These are phyloP conservation scores for Cylas formicarius DNA, from an alignment of 1,140 invertebrate genomes.

Conservation along the genomic window DNA sequence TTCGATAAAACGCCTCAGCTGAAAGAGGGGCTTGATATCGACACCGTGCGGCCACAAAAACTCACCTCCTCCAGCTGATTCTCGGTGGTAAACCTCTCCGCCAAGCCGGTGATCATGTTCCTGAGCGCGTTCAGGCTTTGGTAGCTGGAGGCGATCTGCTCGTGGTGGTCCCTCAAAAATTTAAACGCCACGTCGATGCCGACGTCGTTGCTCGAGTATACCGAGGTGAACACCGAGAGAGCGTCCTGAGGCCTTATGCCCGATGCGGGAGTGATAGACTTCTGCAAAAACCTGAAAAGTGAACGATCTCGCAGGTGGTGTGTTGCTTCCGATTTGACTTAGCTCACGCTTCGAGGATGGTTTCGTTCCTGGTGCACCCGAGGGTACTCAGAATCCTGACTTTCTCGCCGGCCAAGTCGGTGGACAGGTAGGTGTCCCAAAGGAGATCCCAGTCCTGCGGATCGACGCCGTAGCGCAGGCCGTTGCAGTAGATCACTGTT, in stretches of 20 bases:
- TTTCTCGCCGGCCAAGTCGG: slow-evolving; percentile 48
- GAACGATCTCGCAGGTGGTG: background rate
- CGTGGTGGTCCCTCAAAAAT: slow-evolving; percentile 37
- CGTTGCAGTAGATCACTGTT: slow-evolving; percentile 51
- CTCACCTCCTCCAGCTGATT: slow-evolving; percentile 13
- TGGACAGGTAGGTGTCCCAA: slow-evolving; percentile 43
- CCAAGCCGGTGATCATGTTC: slow-evolving; percentile 16
- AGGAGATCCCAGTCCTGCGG: slow-evolving; percentile 45
- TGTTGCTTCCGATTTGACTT: no score
- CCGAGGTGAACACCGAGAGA: slow-evolving; percentile 39
- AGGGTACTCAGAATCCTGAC: slow-evolving; percentile 49
- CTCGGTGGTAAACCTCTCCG: slow-evolving; percentile 19
- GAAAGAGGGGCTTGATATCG: slow-evolving; percentile 9
- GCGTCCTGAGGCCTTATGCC: slow-evolving; percentile 44
- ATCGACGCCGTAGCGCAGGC: slow-evolving; percentile 34
- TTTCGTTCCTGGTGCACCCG: slow-evolving; percentile 48
- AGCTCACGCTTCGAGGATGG: slow-evolving; percentile 41
- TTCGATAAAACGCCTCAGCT: slow-evolving; percentile 15
- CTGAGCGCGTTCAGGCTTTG: slow-evolving; percentile 20
- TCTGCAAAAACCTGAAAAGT: slow-evolving; percentile 34
- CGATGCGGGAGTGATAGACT: slow-evolving; percentile 33
- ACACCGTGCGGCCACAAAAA: no score
- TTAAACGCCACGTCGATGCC: slow-evolving; percentile 45
- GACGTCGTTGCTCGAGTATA: slow-evolving; percentile 39
- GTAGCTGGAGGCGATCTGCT: slow-evolving; percentile 14